A percentile compares a stretch with the other conserved stretches of the same genome.
Evolutionary conservation across 2,797 vertebrate genomes (phyloP).

Genomic region (Ammospiza maritima): DNA sequence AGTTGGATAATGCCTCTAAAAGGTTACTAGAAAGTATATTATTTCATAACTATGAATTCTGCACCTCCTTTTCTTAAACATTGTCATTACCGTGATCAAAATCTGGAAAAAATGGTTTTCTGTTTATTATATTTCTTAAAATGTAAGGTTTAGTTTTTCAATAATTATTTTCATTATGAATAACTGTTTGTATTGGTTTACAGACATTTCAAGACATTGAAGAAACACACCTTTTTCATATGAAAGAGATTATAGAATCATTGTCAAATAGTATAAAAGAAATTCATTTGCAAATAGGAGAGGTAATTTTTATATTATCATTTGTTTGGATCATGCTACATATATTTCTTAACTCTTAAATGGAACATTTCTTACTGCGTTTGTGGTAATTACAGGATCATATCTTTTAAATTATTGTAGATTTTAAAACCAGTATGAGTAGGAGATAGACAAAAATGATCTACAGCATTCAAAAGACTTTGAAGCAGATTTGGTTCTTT

Average conservation of each 20-base stretch:
- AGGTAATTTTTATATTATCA: constrained; percentile 80
- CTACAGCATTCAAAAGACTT: background rate
- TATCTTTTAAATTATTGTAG: background rate
- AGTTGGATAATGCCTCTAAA: background rate
- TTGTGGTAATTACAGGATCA: background rate
- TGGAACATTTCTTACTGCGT: background rate
- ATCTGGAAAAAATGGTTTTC: background rate
- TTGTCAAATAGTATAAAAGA: constrained; percentile 90
- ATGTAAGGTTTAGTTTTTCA: background rate
- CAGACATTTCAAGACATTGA: constrained; percentile 97
- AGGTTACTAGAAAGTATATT: background rate
- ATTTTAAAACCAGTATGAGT: background rate
- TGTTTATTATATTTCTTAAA: background rate
- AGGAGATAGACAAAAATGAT: background rate
- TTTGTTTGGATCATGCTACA: background rate
- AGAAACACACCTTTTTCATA: constrained; percentile 89
- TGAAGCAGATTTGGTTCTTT: background rate
- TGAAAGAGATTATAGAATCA: constrained; percentile 91
- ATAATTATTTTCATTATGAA: background rate
- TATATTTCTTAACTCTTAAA: background rate
- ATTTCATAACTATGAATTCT: background rate
- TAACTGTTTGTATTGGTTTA: constrained; percentile 52
- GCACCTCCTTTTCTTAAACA: background rate
- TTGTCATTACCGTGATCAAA: background rate
- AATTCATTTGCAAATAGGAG: constrained; percentile 89